Percentiles rank a stretch among this genome's conserved stretches.
Conservation (phyloP, 2,113 vertebrate species). For the Penelope pileata region DNA sequence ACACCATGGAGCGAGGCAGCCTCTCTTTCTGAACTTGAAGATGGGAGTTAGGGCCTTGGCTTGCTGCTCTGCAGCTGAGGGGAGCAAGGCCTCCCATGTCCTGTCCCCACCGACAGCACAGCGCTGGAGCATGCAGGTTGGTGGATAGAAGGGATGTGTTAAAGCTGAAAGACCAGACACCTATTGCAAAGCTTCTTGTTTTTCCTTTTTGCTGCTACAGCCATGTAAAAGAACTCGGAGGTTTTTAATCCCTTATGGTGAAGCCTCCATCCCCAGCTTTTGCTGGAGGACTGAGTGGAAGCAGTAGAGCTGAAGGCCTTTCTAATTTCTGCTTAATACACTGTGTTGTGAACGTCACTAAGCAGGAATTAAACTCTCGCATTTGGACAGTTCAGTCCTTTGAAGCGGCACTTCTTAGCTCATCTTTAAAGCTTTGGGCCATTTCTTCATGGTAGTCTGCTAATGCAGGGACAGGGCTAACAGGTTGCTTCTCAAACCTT, state of each 20-base stretch:
- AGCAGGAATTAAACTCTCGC: not conserved
- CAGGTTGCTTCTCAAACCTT: conserved; percentile 31
- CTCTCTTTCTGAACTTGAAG: not conserved
- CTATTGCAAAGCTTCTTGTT: not conserved
- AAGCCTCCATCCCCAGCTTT: not conserved
- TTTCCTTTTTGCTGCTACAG: not conserved
- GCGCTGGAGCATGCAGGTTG: not conserved
- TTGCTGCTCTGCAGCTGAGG: not conserved
- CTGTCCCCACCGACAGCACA: not conserved
- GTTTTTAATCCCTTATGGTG: not conserved
- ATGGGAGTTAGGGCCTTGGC: not conserved
- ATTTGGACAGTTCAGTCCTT: not conserved
- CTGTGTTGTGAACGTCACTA: not conserved
- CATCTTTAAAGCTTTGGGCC: conserved; percentile 5
- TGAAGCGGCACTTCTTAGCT: not conserved
- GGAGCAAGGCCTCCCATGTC: not conserved
- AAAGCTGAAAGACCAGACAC: fast-evolving
- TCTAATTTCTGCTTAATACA: not conserved
- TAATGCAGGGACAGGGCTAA: conserved; percentile 29
- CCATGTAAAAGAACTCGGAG: not conserved
- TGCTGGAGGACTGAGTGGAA: not conserved
- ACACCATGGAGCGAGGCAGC: fast-evolving
- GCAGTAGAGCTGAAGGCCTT: not conserved
- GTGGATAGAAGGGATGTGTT: not conserved
- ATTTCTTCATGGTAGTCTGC: conserved; percentile 7